phyloP scores from a whole-genome alignment of 35 echinoderm and acorn worm species.

The Heliocidaris tuberculata region DNA sequence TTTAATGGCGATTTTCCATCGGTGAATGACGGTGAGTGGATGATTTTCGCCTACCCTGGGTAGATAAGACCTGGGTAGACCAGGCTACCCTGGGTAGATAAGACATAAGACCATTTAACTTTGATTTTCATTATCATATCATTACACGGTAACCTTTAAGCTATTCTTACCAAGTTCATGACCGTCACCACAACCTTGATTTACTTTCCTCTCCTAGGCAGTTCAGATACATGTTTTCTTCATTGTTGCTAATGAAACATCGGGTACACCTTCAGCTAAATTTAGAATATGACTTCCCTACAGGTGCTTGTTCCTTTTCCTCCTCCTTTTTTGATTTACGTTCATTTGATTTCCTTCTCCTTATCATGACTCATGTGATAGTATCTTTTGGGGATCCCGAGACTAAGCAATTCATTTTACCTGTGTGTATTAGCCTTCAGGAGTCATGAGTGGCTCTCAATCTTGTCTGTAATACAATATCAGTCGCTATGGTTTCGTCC shows the following conservation, averaged over 20 bases:
- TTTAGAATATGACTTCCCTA: conserved; percentile 10
- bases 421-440: neutral
- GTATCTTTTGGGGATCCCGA: neutral
- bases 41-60: too few relatives aligned
- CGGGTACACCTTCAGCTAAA: neutral
- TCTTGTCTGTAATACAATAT: neutral
- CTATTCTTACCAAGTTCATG: neutral
- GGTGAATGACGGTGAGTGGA: too few relatives aligned
- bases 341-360: neutral
- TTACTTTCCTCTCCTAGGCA: neutral
- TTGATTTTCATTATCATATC: too few relatives aligned
- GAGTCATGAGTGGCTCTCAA: neutral
- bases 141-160: too few relatives aligned
- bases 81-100: too few relatives aligned
- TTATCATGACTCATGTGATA: neutral
- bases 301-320: neutral
- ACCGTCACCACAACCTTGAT: neutral
- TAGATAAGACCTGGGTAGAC: too few relatives aligned
- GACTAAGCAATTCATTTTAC: neutral
- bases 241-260: neutral
- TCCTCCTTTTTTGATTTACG: conserved; percentile 7
- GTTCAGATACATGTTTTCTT: neutral
- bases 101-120: too few relatives aligned
- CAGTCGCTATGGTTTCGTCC: neutral
- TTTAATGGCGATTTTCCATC: too few relatives aligned